Evolutionary conservation across 2,888 invertebrate species (phyloP).

Genomic region (Apodemia arnacis): DNA sequence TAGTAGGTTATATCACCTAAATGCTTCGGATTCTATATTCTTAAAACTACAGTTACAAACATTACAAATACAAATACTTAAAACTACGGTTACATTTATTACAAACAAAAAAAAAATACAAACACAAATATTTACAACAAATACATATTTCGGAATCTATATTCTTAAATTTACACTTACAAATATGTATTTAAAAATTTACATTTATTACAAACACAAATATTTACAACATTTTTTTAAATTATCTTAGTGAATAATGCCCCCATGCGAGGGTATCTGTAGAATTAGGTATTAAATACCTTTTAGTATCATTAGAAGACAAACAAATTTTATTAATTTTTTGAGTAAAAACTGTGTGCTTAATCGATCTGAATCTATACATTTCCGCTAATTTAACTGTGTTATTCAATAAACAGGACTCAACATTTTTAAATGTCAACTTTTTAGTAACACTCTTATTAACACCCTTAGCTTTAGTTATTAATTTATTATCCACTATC

Average conservation of each 20-base stretch:
- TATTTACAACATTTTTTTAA: neutral
- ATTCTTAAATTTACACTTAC: neutral
- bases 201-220: slow-evolving; percentile 10
- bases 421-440: slow-evolving; percentile 55
- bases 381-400: slow-evolving; percentile 41
- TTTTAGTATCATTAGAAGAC: slow-evolving; percentile 28
- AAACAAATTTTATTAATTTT: slow-evolving; percentile 66
- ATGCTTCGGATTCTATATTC: neutral
- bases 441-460: slow-evolving; percentile 52
- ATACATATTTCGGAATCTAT: neutral
- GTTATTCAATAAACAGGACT: slow-evolving; percentile 63
- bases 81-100: slow-evolving; percentile 9
- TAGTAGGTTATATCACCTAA: neutral
- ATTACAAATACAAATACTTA: neutral
- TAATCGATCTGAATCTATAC: slow-evolving; percentile 69
- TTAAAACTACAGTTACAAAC: neutral
- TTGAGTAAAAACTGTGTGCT: slow-evolving; percentile 76
- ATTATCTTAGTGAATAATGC: slow-evolving; percentile 1
- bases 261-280: neutral
- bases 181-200: neutral
- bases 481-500: slow-evolving; percentile 66
- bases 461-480: slow-evolving; percentile 78
- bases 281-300: slow-evolving; percentile 1
- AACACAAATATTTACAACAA: slow-evolving; percentile 4
- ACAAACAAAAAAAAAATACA: neutral